phyloP scores from a whole-genome alignment of 2,113 vertebrate species.

The Percopsis transmontana region DNA sequence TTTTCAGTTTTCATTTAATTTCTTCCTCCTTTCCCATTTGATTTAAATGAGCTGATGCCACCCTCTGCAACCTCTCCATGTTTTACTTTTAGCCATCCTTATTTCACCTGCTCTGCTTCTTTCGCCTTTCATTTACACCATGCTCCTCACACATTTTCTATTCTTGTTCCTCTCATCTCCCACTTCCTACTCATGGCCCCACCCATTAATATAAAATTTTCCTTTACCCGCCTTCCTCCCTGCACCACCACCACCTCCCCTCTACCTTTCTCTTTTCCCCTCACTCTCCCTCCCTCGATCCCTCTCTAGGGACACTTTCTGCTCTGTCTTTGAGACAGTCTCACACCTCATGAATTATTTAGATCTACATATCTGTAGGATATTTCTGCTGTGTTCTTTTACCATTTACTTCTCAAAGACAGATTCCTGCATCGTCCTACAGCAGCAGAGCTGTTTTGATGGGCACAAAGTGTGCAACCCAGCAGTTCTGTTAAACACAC shows the following conservation, averaged over 20 bases:
- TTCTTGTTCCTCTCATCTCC: too few relatives aligned
- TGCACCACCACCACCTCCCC: neutral
- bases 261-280: slow-evolving; percentile 4
- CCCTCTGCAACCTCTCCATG: neutral
- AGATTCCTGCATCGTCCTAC: neutral
- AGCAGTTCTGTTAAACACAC: slow-evolving; percentile 18
- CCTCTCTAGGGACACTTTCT: slow-evolving; percentile 56
- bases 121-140: neutral
- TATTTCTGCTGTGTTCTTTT: slow-evolving; percentile 40
- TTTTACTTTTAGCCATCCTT: neutral
- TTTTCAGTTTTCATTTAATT: too few relatives aligned
- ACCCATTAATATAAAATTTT: too few relatives aligned
- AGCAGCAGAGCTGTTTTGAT: neutral
- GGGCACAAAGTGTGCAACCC: neutral
- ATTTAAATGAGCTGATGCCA: neutral
- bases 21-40: neutral
- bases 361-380: slow-evolving; percentile 36
- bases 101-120: neutral
- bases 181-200: too few relatives aligned
- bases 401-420: slow-evolving; percentile 37
- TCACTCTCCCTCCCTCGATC: neutral
- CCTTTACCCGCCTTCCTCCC: neutral
- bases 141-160: too few relatives aligned
- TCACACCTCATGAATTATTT: slow-evolving; percentile 74
- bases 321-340: slow-evolving; percentile 59